A percentile compares a stretch with the other conserved stretches of the same genome.
phyloP scores from a whole-genome alignment of 1,140 invertebrate genomes.

The Philopotamus ludificatus region DNA sequence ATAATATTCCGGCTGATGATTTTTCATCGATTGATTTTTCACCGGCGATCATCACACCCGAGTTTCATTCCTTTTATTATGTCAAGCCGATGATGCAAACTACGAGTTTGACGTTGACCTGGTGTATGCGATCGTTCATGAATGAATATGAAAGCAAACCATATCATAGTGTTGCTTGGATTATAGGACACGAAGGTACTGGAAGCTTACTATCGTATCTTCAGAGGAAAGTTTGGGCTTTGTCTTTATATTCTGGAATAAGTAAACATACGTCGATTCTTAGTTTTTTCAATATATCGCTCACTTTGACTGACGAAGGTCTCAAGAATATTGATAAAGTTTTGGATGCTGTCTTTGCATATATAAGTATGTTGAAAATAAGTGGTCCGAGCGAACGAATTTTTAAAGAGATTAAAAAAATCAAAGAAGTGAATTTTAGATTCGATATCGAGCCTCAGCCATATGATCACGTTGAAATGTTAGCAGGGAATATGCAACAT shows the following conservation, averaged over 20 bases:
- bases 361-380: conserved; percentile 67
- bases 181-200: conserved; percentile 86
- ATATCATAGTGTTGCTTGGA: conserved; percentile 74
- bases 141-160: conserved; percentile 75
- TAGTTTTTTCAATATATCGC: conserved; percentile 70
- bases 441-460: conserved; percentile 69
- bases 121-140: conserved; percentile 75
- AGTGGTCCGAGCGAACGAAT: conserved; percentile 65
- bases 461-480: conserved; percentile 74
- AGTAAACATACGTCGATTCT: conserved; percentile 72
- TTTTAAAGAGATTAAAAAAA: conserved; percentile 66
- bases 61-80: conserved; percentile 75
- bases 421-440: conserved; percentile 70
- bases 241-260: conserved; percentile 75
- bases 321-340: conserved; percentile 69
- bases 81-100: conserved; percentile 77
- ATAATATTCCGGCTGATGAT: conserved; percentile 61
- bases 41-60: conserved; percentile 48
- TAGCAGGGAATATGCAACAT: conserved; percentile 78
- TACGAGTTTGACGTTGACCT: conserved; percentile 72
- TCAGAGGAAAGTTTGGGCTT: conserved; percentile 75
- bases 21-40: conserved; percentile 53
- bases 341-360: conserved; percentile 68
- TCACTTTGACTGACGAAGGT: conserved; percentile 80
- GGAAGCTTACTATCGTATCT: conserved; percentile 84